Conservation (phyloP, 2,797 vertebrate species). For the Bradypus variegatus region DNA sequence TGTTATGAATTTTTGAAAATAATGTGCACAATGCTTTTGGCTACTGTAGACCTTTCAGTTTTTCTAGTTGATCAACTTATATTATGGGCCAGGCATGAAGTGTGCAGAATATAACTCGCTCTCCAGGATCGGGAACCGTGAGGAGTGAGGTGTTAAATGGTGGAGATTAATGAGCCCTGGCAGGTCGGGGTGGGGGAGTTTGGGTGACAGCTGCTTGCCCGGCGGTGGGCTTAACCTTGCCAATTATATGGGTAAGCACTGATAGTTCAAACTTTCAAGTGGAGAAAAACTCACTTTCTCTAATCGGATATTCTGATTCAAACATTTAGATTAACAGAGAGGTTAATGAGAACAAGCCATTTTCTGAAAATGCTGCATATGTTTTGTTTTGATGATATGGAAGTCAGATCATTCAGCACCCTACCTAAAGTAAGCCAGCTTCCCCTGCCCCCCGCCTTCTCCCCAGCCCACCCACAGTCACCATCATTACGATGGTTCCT, state of each 20-base stretch:
- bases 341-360: not conserved
- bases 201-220: constrained; percentile 43
- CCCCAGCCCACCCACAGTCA: not conserved
- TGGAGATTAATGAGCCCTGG: constrained; percentile 56
- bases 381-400: not conserved
- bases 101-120: not conserved
- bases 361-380: not conserved
- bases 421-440: not conserved
- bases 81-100: not conserved
- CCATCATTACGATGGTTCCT: not conserved
- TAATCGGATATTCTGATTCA: not conserved
- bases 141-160: not conserved
- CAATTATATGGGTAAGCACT: constrained; percentile 1
- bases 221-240: constrained; percentile 4
- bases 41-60: not conserved
- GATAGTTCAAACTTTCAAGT: not conserved
- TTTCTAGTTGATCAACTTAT: constrained; percentile 13
- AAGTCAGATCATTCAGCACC: not conserved
- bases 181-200: constrained; percentile 10
- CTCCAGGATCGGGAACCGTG: not conserved
- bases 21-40: not conserved
- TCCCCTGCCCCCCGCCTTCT: not conserved
- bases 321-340: not conserved
- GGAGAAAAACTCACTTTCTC: not conserved
- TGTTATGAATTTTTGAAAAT: not conserved